Evolutionary conservation across 2,797 vertebrate genomes (phyloP), one percentile per base, ranked within the genome.

Genomic region (Squalus acanthias): DNA sequence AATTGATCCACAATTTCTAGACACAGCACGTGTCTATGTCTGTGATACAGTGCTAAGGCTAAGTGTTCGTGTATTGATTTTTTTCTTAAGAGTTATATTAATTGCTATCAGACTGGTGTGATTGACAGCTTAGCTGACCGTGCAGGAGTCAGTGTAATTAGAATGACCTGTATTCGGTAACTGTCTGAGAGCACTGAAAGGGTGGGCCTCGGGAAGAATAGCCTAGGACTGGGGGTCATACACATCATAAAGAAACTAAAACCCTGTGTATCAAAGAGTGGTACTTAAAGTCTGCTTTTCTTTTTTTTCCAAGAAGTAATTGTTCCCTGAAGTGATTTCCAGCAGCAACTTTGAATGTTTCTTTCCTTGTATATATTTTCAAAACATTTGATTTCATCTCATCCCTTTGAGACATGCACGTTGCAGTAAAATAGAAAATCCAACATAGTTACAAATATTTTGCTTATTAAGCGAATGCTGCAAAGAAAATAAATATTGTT

Each of bases 11-110:
- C 70, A 50, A 4, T 69, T 95, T 29, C 67, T 10, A 70, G 39
- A 26, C 93, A 70, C 67, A 95, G 93, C 50, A 26, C 15, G 10
- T 29, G 33, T 63, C 53, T 91, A 33, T 72, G 26, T 57, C 50
- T 33, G 26, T 26, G 63, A 94, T 94, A 69, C 22, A 20, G 15
- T 74, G 69, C 94, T 74, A 57, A 72, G 24, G 0, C 10, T 95
- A 53, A 95, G 46, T 72, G 26, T 57, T 95, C 29, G 50, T 74
- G 50, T 74, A 95, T 95, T 95, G 94, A 94, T 69, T 94, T 94
- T 94, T 22, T 94, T 29, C 53, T 57, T 46, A 53, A 88, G 33
- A 95, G 29, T 53, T 63, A n/a, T 17, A 91, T 91, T 33, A 91
- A 72, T 95, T 95, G 70, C 13, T 33, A 15, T 74, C 69, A 17